Evolutionary conservation across 1,140 invertebrate species (phyloP), one percentile per base, ranked within the genome.

Genomic region (Apocrypta bakeri): DNA sequence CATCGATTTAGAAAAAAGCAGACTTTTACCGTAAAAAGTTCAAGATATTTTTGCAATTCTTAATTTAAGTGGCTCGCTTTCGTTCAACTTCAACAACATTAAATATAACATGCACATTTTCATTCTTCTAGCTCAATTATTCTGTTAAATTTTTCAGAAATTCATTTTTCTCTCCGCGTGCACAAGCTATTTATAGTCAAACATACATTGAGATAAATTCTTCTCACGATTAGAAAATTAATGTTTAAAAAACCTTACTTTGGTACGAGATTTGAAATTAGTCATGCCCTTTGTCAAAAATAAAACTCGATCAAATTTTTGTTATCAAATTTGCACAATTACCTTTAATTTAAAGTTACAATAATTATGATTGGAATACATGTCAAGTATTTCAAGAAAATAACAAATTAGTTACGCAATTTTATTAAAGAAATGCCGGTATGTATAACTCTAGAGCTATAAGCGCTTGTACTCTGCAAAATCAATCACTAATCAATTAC

Each of bases 401-500:
- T 56, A 7, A n/a, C 48, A n/a, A 42, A 9, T 9, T 1, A n/a
- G 29, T 63, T 77, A 12, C n/a, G 61, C 12, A 64, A 64, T 77
- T 77, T 77, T 66, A 66, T 77, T 66, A 77, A 77, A 33, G 64
- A 33, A 63, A 68, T 25, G 21, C 31, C 21, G 48, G 48, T 56
- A n/a, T n/a, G 17, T 56, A n/a, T 56, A 56, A 56, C 48, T 56
- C 48, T 1, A 9, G 7, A n/a, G 25, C 68, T 68, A 78, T 78
- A 48, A 68, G 24, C 37, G 42, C 37, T n/a, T n/a, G n/a, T n/a
- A 11, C 68, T 78, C 48, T 68, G 12, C 17, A 48, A 78, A 78
- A 78, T 78, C 76, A 78, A 69, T 78, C 25, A 48, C 64, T 68
- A 37, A 69, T 78, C 64, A 78, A 78, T 78, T 78, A 78, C 24